phyloP scores from a whole-genome alignment of 2,797 vertebrate species.

The Coendou prehensilis region DNA sequence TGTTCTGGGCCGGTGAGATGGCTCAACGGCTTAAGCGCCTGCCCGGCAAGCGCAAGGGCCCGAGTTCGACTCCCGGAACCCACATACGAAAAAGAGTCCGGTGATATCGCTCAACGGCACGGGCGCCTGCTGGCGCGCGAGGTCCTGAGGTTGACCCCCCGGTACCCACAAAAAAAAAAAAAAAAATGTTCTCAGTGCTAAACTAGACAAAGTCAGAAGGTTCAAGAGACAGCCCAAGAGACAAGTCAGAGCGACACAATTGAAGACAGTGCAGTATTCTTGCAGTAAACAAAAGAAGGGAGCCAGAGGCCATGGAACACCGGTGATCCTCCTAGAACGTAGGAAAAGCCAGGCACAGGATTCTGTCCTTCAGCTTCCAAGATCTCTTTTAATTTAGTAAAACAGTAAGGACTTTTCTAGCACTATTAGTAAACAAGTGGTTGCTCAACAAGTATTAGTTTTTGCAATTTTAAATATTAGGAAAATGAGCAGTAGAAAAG shows the following conservation, averaged over 20 bases:
- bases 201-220: not conserved
- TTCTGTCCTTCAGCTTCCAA: not conserved
- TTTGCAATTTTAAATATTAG: not conserved
- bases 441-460: not conserved
- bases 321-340: not conserved
- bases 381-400: not conserved
- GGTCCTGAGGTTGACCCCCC: too few species aligned
- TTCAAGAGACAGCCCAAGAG: not conserved
- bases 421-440: not conserved
- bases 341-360: not conserved
- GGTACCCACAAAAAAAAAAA: too few species aligned
- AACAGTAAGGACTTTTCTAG: not conserved
- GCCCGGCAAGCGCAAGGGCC: too few species aligned
- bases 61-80: too few species aligned
- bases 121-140: too few species aligned
- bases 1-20: too few species aligned
- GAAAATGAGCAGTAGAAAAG: not conserved
- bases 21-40: too few species aligned
- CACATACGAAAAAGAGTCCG: too few species aligned
- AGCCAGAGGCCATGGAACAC: too few species aligned
- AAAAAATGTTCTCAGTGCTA: not conserved
- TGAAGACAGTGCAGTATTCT: too few species aligned
- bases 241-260: too few species aligned
- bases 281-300: not conserved
- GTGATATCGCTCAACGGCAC: too few species aligned